Evolutionary conservation across 2,888 invertebrate species (phyloP), one percentile per base, ranked within the genome.

Genomic region (Ichneumon xanthorius): DNA sequence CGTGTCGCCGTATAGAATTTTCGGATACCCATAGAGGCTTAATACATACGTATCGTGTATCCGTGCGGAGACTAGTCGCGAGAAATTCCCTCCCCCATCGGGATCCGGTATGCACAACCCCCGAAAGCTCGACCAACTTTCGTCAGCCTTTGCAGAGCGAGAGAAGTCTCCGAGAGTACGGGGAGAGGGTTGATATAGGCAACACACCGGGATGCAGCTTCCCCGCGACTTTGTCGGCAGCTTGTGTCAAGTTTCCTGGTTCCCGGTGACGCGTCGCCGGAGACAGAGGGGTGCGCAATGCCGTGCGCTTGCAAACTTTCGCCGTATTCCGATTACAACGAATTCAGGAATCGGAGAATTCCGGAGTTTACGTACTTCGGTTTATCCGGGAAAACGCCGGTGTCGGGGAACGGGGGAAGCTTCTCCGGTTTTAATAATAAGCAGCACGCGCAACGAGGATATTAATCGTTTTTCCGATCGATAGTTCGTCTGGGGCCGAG

Each of bases 391-490:
- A 4, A 19, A 40, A 40, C 11, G 11, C 9, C 11, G 11, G 40
- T 11, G 14, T 45, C 14, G 45, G 0, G 45, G 14, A 45, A 45
- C 45, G 4, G 45, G 4, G 11, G 14, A 14, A 45, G 45, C 45
- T 45, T 16, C 14, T 4, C 14, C 14, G 14, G 45, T 45, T 45
- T 45, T 45, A 45, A 45, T 45, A 45, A 45, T 11, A 14, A 14
- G 14, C 14, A 11, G 40, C 40, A 40, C 11, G 11, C 40, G 40
- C 40, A 14, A 45, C 5, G 26, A n/a, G 30, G 45, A 53, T 45
- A 53, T 16, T 82, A 85, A 85, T 85, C 76, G 85, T 85, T 85
- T 85, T 85, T 85, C 14, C 85, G 85, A 85, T 82, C 77, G 79
- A 79, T 82, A 50, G 76, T 80, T 72, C 71, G 85, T 82, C 79